Base-by-base conservation (phyloP, 2,888 invertebrate genomes). In the Hipparchia sbordonii region DNA sequence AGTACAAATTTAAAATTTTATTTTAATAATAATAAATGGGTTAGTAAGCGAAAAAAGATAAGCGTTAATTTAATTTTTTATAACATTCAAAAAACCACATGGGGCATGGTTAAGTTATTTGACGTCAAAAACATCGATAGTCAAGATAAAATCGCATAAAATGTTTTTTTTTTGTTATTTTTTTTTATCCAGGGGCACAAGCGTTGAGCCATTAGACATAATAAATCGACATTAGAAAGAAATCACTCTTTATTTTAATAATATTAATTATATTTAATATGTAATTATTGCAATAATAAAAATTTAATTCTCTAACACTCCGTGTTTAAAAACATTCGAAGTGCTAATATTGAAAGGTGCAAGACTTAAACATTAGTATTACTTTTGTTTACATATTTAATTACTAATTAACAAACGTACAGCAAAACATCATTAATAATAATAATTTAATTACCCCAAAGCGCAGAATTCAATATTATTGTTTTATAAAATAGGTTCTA, bases 151-250 rank as follows among this genome's bases (percentile, higher is more conserved):
- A 72, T 63, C 73, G 74, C 74, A 13, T 75, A 75, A 75, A 75
- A 74, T 72, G 72, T 71, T 54, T 57, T 59, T 12, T 68, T 73
- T 59, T 23, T 23, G 13, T 59, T 67, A 3, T 70, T 65, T 72
- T 72, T 70, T 70, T 72, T 67, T 62, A 56, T 45, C 12, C 51
- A 54, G 67, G 61, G 65, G 71, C 71, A 54, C 63, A 62, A 62
- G 59, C 23, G 46, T 70, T 52, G 8, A 13, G 70, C 68, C 56
- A 71, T 73, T 75, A 73, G 73, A 75, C 73, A 75, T n/a, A 33
- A 57, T 57, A 69, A 52, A 72, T 54, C 23, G 39, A 39, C 13
- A 72, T 63, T 68, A 62, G 6, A 63, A 62, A 63, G 56, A 48
- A 62, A 61, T 59, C 13, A 70, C 52, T 6, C 13, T 62, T 59